A percentile compares a stretch with the other conserved stretches of the same genome.
Evolutionary conservation across 2,113 vertebrate genomes (phyloP).

Genomic region (Orthochromis indermauri): DNA sequence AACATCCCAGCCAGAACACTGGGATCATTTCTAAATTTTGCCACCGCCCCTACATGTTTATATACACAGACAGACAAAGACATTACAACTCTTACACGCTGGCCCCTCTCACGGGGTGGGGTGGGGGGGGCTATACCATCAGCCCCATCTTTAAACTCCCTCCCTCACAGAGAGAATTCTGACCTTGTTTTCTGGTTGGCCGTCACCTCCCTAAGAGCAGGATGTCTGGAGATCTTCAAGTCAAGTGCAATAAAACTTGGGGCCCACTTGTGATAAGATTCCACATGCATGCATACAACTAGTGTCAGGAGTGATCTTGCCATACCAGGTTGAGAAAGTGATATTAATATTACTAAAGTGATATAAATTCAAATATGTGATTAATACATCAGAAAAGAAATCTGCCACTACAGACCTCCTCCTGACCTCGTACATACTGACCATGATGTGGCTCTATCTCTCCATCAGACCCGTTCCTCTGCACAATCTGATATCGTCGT

Average conservation of each 20-base stretch:
- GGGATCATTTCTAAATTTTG: background rate
- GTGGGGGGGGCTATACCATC: background rate
- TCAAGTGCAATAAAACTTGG: background rate
- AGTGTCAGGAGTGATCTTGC: background rate
- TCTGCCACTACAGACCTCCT: background rate
- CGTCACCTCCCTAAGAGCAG: background rate
- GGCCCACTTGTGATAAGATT: background rate
- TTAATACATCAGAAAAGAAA: background rate
- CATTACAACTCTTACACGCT: background rate
- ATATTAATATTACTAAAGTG: background rate
- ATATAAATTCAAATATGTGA: background rate
- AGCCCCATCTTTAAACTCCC: background rate
- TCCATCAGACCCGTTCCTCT: background rate
- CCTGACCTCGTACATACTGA: background rate
- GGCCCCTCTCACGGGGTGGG: background rate
- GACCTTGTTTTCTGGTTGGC: background rate
- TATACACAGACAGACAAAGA: fast-evolving
- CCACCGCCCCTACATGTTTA: background rate
- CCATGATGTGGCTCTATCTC: background rate
- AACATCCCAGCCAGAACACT: background rate
- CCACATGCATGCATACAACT: background rate
- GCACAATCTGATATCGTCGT: background rate
- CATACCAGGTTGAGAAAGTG: background rate
- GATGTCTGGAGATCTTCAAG: fast-evolving
- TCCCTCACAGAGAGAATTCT: background rate